A percentile compares a stretch with the other conserved stretches of the same genome.
These are phyloP conservation scores for Agrochola litura DNA, from an alignment of 2,888 invertebrate species.

Conservation along the genomic window DNA sequence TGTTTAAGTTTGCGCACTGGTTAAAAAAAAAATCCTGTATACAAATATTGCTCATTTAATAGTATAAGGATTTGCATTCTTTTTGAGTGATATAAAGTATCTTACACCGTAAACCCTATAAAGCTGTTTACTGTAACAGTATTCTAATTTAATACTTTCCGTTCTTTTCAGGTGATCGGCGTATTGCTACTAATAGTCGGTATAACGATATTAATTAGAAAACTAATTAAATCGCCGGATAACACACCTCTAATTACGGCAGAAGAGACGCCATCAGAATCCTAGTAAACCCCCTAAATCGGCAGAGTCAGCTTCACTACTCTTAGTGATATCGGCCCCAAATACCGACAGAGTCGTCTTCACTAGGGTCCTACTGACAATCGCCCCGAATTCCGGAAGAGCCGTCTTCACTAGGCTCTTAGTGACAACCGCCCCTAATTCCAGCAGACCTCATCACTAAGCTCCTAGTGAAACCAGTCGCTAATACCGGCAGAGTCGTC, in stretches of 20 bases:
- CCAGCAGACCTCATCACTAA: conserved; percentile 10
- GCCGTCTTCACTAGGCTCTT: neutral
- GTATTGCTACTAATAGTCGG: conserved; percentile 77
- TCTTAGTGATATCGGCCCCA: neutral
- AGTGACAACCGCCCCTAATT: neutral
- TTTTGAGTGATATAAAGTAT: no score
- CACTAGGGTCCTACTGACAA: neutral
- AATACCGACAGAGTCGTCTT: neutral
- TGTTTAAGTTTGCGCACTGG: no score
- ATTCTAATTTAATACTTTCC: neutral
- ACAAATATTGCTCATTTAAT: no score
- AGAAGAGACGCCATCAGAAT: conserved; percentile 15
- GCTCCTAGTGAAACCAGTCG: neutral
- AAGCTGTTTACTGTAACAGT: neutral
- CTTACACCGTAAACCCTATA: neutral
- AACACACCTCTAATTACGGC: conserved; percentile 75
- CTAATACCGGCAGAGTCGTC: neutral
- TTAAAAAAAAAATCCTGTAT: no score
- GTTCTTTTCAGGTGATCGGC: conserved; percentile 78
- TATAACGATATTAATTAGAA: conserved; percentile 76
- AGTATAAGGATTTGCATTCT: no score
- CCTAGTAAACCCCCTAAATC: conserved; percentile 5
- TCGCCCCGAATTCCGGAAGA: no score
- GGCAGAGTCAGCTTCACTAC: conserved; percentile 13
- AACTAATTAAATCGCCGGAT: conserved; percentile 75